phyloP scores from a whole-genome alignment of 2,888 invertebrate genomes.

The Blastobasis adustella region DNA sequence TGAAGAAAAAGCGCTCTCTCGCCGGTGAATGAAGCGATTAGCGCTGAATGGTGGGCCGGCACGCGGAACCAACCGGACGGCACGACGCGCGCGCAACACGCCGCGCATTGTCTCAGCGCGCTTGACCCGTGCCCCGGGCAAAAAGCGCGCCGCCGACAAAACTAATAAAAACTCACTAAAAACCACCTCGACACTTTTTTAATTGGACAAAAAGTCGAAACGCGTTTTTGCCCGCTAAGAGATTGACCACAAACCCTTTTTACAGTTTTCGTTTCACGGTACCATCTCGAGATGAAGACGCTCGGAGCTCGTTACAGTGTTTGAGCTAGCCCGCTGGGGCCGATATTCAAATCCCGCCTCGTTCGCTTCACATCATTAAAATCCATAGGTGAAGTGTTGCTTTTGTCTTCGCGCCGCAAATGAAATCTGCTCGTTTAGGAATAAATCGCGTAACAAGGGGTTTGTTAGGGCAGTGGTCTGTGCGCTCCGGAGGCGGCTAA shows the following conservation, averaged over 20 bases:
- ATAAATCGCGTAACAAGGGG: constrained; percentile 51
- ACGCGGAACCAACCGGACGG: constrained; percentile 60
- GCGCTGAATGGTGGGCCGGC: constrained; percentile 64
- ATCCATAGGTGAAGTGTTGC: neutral
- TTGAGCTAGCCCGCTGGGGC: neutral
- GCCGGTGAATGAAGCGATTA: constrained; percentile 71
- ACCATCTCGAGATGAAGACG: too few relatives aligned
- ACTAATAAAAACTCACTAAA: constrained; percentile 40
- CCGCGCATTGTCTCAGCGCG: constrained; percentile 64
- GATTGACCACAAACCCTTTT: constrained; percentile 26
- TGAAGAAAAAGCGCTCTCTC: constrained; percentile 58
- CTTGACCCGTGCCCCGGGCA: constrained; percentile 70
- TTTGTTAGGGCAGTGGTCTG: constrained; percentile 34
- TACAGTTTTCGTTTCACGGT: constrained; percentile 7
- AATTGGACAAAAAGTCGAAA: constrained; percentile 57
- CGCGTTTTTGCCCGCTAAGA: constrained; percentile 37
- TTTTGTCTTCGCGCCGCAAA: neutral
- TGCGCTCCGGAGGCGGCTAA: constrained; percentile 36
- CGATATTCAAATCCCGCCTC: too few relatives aligned
- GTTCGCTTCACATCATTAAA: too few relatives aligned
- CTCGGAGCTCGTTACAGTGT: neutral
- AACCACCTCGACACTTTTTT: constrained; percentile 42
- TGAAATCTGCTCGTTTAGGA: constrained; percentile 29
- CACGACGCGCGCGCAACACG: constrained; percentile 53
- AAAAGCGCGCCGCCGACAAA: constrained; percentile 46